Conservation (phyloP, 1,140 invertebrate genomes). For the Drosophila dunni region DNA sequence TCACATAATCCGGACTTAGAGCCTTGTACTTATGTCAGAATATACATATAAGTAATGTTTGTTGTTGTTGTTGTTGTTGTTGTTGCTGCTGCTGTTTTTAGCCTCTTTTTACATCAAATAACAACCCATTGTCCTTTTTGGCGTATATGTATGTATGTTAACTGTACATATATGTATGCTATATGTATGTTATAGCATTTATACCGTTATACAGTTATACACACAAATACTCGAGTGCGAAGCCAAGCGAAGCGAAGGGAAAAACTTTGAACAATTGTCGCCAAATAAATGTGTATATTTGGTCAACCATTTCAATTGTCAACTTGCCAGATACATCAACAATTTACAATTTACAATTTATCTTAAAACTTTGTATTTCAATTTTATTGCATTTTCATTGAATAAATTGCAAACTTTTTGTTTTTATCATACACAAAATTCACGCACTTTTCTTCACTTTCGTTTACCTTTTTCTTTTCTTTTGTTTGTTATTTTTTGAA, state of each 20-base stretch:
- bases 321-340: constrained; percentile 1
- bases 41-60: neutral
- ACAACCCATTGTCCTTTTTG: constrained; percentile 11
- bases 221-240: constrained; percentile 57
- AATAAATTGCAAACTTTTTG: neutral
- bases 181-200: constrained; percentile 39
- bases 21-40: neutral
- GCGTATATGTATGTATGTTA: constrained; percentile 22
- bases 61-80: neutral
- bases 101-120: neutral
- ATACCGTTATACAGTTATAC: constrained; percentile 80
- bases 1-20: neutral
- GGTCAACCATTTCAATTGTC: constrained; percentile 8
- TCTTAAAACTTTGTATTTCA: too few relatives aligned
- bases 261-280: constrained; percentile 40
- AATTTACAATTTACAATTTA: neutral
- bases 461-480: constrained; percentile 48
- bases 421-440: neutral
- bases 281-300: constrained; percentile 3
- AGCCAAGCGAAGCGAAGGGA: constrained; percentile 1
- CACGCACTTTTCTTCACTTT: constrained; percentile 33
- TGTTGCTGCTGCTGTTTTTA: neutral
- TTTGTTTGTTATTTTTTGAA: constrained; percentile 62
- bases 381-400: constrained; percentile 4
- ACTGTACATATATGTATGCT: constrained; percentile 6